Evolutionary conservation across 2,888 invertebrate species (phyloP).

Genomic region (Rhagium mordax): DNA sequence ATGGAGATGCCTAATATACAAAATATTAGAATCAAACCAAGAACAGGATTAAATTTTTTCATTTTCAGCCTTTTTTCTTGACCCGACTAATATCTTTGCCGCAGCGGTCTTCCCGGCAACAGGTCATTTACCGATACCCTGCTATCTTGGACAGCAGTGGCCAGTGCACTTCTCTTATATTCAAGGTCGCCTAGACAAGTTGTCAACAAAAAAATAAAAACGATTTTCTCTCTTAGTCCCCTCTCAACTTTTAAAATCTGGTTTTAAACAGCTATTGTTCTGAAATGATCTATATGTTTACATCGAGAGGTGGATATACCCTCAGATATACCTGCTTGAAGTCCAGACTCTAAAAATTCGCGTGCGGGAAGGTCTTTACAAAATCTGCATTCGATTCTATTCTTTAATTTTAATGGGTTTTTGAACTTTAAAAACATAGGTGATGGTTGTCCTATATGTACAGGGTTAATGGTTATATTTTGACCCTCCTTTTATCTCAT

Average conservation of each 20-base stretch:
- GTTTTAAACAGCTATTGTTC: conserved; percentile 46
- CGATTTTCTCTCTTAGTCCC: conserved; percentile 34
- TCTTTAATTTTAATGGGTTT: too few relatives aligned
- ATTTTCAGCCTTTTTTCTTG: neutral
- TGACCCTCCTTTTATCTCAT: too few relatives aligned
- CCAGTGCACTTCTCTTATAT: conserved; percentile 59
- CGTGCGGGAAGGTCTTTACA: neutral
- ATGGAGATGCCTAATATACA: too few relatives aligned
- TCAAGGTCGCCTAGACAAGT: conserved; percentile 62
- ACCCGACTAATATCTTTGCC: conserved; percentile 36
- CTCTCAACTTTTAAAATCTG: conserved; percentile 42
- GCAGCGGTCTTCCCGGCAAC: conserved; percentile 34
- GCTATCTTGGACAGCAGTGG: conserved; percentile 50
- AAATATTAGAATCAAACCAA: neutral
- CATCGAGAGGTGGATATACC: conserved; percentile 3
- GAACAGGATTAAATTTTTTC: neutral
- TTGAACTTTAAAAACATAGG: too few relatives aligned
- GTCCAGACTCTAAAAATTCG: neutral
- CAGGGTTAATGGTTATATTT: too few relatives aligned
- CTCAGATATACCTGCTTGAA: conserved; percentile 1
- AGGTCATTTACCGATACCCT: conserved; percentile 50
- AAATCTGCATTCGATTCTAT: neutral
- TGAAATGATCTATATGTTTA: conserved; percentile 45
- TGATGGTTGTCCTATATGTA: too few relatives aligned
- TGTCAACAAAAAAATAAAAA: conserved; percentile 49